These are phyloP conservation scores for Proteles cristata DNA, from an alignment of 2,113 vertebrate genomes.

Conservation along the genomic window DNA sequence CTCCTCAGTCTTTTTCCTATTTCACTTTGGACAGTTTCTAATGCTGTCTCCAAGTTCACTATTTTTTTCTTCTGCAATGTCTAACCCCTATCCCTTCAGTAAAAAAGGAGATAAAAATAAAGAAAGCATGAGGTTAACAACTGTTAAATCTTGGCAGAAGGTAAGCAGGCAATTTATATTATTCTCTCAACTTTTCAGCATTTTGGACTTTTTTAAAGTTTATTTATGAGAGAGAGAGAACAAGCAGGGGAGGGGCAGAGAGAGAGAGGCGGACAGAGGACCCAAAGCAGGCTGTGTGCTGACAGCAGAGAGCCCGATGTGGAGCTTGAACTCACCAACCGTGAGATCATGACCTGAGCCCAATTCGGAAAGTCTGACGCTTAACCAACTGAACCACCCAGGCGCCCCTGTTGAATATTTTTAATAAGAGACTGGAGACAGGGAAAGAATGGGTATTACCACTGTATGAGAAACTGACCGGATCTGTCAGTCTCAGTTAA, in stretches of 20 bases:
- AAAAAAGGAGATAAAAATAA: constrained; percentile 8
- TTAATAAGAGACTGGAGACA: background rate
- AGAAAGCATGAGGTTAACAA: background rate
- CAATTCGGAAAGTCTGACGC: too few relatives aligned
- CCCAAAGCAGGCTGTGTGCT: too few relatives aligned
- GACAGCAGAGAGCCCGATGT: too few relatives aligned
- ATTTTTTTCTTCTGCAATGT: background rate
- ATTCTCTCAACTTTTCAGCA: background rate
- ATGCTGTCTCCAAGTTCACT: background rate
- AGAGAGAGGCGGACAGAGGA: too few relatives aligned
- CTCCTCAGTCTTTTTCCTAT: background rate
- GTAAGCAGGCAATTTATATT: background rate
- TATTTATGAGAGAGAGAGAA: too few relatives aligned
- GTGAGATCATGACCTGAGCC: too few relatives aligned
- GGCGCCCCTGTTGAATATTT: background rate
- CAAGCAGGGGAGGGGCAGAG: too few relatives aligned
- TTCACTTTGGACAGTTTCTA: background rate
- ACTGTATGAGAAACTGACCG: background rate
- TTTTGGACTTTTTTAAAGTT: background rate
- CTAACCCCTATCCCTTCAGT: background rate
- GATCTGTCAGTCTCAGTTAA: background rate
- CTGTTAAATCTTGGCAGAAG: background rate
- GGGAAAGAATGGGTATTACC: background rate
- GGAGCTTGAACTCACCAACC: too few relatives aligned
- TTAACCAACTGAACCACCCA: too few relatives aligned